Percentiles rank a stretch among this genome's conserved stretches.
These are phyloP conservation scores for Leptinotarsa haldemani DNA, from an alignment of 2,888 invertebrate genomes.

Conservation along the genomic window DNA sequence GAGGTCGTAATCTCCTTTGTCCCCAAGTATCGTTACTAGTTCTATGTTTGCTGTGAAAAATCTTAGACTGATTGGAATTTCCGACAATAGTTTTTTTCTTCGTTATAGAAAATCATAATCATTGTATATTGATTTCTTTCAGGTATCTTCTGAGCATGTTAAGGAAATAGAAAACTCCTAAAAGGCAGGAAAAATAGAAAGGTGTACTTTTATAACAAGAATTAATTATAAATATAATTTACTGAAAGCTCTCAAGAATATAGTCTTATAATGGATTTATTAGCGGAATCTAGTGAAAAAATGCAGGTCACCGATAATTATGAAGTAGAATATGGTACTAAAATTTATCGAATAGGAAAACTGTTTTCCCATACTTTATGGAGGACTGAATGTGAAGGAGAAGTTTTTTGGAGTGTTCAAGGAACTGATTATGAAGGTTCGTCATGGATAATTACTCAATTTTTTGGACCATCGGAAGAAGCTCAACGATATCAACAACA, in stretches of 20 bases:
- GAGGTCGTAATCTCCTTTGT: too few relatives aligned
- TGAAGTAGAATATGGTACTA: conserved; percentile 57
- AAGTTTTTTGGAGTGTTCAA: conserved; percentile 64
- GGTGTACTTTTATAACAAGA: too few relatives aligned
- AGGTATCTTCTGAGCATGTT: too few relatives aligned
- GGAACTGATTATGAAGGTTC: conserved; percentile 60
- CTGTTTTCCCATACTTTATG: conserved; percentile 63
- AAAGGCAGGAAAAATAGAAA: too few relatives aligned
- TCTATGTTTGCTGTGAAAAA: too few relatives aligned
- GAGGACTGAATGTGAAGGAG: conserved; percentile 60
- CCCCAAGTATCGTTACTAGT: too few relatives aligned
- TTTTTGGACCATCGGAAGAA: conserved; percentile 59
- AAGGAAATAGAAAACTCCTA: too few relatives aligned
- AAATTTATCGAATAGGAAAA: conserved; percentile 59
- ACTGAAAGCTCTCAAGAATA: not conserved
- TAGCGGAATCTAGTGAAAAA: conserved; percentile 55
- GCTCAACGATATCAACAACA: conserved; percentile 60
- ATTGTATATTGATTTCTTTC: too few relatives aligned
- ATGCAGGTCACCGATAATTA: conserved; percentile 55
- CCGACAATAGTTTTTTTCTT: too few relatives aligned
- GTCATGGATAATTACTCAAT: conserved; percentile 60
- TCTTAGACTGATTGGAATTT: too few relatives aligned
- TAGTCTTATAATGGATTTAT: conserved; percentile 50
- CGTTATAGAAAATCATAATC: too few relatives aligned
- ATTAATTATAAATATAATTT: too few relatives aligned